phyloP scores from a whole-genome alignment of 2,888 invertebrate species.

The Eupithecia abbreviata region DNA sequence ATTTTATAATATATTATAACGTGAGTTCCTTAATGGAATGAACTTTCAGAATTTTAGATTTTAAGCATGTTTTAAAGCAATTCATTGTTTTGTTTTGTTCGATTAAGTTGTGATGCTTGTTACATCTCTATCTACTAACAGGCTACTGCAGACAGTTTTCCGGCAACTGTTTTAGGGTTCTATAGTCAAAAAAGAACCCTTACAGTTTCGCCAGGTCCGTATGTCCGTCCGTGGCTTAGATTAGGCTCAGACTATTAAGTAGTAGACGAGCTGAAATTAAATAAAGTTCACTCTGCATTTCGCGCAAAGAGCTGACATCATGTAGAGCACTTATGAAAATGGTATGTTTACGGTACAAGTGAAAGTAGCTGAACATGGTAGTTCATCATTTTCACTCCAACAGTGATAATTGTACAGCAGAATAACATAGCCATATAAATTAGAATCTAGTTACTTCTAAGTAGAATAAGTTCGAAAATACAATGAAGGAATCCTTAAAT shows the following conservation, averaged over 20 bases:
- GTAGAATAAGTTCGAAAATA: slow-evolving; percentile 1
- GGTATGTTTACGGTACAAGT: neutral
- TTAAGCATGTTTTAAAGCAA: too few species aligned
- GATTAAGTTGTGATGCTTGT: too few species aligned
- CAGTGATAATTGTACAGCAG: too few species aligned
- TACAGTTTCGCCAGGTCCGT: neutral
- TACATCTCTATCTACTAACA: too few species aligned
- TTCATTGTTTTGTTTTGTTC: too few species aligned
- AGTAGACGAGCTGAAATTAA: neutral
- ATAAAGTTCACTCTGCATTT: neutral
- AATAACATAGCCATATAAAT: neutral
- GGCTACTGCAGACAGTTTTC: neutral
- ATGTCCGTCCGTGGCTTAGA: neutral
- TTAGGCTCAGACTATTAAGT: neutral
- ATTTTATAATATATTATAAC: too few species aligned
- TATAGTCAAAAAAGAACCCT: neutral
- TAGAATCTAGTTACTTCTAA: neutral
- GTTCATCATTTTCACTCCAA: neutral
- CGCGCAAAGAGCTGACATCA: neutral
- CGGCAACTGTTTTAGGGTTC: neutral
- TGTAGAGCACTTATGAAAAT: neutral
- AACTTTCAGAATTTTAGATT: too few species aligned
- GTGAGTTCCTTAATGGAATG: too few species aligned
- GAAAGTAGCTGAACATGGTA: neutral
- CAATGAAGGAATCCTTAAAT: neutral